Base-by-base conservation (phyloP, 1,140 invertebrate species). In the Chrysoperla carnea region DNA sequence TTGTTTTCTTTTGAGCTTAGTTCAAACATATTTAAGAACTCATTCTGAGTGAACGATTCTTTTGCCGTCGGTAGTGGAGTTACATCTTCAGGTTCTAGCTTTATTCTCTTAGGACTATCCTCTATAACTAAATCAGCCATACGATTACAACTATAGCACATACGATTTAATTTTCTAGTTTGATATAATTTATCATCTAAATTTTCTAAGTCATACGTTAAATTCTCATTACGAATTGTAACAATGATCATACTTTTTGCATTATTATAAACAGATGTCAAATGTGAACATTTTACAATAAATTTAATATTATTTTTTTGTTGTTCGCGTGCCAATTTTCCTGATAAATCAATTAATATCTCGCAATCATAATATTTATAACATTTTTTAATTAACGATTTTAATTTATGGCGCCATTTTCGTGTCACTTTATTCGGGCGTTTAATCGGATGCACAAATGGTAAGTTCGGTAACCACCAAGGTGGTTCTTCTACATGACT, bases 21-120 rank as follows among this genome's bases (percentile, higher is more conserved):
- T 6, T 29, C 38, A 8, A 49, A 47, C 15, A 39, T 29, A 8
- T 35, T 46, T 29, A 52, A 44, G 40, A 50, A 52, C 29, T 47
- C 29, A 13, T 48, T 29, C 39, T 52, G 43, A 39, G 11, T 41
- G 12, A 47, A 31, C 15, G 28, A 39, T 41, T 43, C 31, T 35
- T 31, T 36, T 40, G 17, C 17, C 2, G 17, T 23, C 2, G 17
- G 17, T 23, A 23, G 5, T 23, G 17, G 17, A 3, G 17, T 23
- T 23, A 23, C 17, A 23, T 23, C 17, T 23, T 23, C 17, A 23
- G 17, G 17, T 23, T 23, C 17, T 23, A 23, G 17, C 5, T 23
- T 23, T 23, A 23, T 5, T 23, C 17, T 23, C 17, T 23, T 23
- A 23, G 2, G 17, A 23, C 17, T 23, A 23, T 23, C 17, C 17